Evolutionary conservation across 2,888 invertebrate genomes (phyloP), one percentile per base, ranked within the genome.

Genomic region (Xanthorhoe designata): DNA sequence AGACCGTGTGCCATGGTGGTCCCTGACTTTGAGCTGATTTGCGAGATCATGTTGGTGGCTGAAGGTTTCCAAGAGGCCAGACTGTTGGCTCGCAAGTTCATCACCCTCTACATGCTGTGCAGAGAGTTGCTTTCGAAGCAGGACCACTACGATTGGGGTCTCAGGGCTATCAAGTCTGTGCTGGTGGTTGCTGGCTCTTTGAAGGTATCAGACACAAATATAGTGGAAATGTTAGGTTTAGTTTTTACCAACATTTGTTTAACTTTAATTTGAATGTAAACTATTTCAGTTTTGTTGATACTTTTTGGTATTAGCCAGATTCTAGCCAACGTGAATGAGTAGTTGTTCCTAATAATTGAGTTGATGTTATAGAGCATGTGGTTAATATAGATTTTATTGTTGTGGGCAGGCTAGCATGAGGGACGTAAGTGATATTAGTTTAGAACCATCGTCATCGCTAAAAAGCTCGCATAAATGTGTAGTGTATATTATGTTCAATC

Each of bases 1-100:
- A 97, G 98, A 80, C 98, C 99, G 0, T 99, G 98, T 86, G 98
- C 98, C 64, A 99, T 99, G 99, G 98, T 99, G 10, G 98, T 99
- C 13, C 99, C 99, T 0, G 99, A 99, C 90, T 98, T 98, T 88
- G 98, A 98, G 78, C 87, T 99, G 80, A 99, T 99, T 86, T 98
- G 98, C 88, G 98, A 99, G 94, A 99, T 99, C 86, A 98, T 98
- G 98, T 95, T 99, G 92, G 98, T 98, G 13, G 98, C 98, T 5
- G 98, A 99, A 91, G 99, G 98, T 49, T 98, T 99, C 88, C 96
- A 98, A 82, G 98, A 98, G 69, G 98, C 99, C 6, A 95, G 98
- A 75, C 88, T 98, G 29, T 87, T 98, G 68, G 98, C 98, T 19
- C 95, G 98, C 72, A 99, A 99, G 91, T 98, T 99, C 87, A 98